Conservation (phyloP, 2,113 vertebrate genomes). For the Salvelinus fontinalis region DNA sequence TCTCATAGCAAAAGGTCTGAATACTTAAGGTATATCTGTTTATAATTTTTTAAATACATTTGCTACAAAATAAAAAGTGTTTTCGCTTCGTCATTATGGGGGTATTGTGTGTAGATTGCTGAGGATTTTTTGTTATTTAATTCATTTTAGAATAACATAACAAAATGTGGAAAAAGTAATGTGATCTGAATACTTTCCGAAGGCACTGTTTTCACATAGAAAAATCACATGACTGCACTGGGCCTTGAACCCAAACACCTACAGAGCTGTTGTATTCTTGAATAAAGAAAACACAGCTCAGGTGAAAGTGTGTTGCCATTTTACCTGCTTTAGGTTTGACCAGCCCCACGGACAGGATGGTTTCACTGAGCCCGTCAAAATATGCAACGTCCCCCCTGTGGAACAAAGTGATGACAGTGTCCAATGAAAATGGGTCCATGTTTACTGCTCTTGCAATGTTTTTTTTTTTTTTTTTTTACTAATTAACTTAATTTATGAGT, state of each 20-base stretch:
- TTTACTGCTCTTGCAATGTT: background rate
- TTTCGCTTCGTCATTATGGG: too few relatives aligned
- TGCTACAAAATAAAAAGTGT: too few relatives aligned
- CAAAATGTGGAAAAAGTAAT: too few relatives aligned
- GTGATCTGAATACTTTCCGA: too few relatives aligned
- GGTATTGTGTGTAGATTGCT: too few relatives aligned
- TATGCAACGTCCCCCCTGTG: slow-evolving; percentile 91
- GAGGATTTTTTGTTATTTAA: too few relatives aligned
- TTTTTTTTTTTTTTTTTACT: background rate
- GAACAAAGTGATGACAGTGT: slow-evolving; percentile 13
- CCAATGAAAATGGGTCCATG: background rate
- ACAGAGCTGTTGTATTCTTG: too few relatives aligned
- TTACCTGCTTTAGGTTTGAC: slow-evolving; percentile 94
- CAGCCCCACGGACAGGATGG: slow-evolving; percentile 93
- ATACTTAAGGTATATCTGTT: too few relatives aligned
- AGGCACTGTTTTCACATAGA: too few relatives aligned
- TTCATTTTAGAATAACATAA: too few relatives aligned
- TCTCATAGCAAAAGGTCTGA: too few relatives aligned
- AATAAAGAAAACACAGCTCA: background rate
- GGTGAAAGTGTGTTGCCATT: background rate
- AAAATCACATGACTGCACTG: background rate
- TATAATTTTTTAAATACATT: too few relatives aligned
- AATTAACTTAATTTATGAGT: background rate
- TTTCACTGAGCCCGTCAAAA: slow-evolving; percentile 98
- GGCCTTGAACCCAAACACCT: background rate